Percentiles rank a stretch among this genome's conserved stretches.
phyloP scores from a whole-genome alignment of 2,797 vertebrate genomes.

The Champsocephalus esox region DNA sequence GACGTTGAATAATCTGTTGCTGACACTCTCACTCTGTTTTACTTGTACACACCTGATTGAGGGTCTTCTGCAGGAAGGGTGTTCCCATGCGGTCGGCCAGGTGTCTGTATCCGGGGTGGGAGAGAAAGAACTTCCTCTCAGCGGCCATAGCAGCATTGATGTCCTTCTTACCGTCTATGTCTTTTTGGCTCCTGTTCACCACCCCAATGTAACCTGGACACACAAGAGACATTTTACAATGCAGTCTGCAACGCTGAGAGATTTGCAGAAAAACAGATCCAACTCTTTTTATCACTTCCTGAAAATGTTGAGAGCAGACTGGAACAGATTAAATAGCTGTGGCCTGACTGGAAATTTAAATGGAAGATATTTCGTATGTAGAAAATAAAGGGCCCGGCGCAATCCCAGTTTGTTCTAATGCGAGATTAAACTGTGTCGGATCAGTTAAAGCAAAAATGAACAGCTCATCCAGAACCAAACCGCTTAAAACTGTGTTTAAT shows the following conservation, averaged over 20 bases:
- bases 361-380: constrained; percentile 5
- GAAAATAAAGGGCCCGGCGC: too few species aligned
- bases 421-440: constrained; percentile 1
- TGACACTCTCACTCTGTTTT: background rate
- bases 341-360: constrained; percentile 30
- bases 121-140: constrained; percentile 97
- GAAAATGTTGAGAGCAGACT: constrained; percentile 34
- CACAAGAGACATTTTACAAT: constrained; percentile 11
- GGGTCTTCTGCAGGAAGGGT: constrained; percentile 93
- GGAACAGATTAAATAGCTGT: constrained; percentile 17
- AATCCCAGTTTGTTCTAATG: too few species aligned
- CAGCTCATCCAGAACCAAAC: constrained; percentile 20
- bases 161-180: constrained; percentile 98
- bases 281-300: constrained; percentile 48
- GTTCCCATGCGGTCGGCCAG: constrained; percentile 99
- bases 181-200: constrained; percentile 98
- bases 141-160: constrained; percentile 94
- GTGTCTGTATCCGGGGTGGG: constrained; percentile 95
- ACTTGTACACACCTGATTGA: constrained; percentile 92
- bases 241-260: constrained; percentile 9
- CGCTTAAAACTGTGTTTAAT: constrained; percentile 39
- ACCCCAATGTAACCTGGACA: constrained; percentile 95
- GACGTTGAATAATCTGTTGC: background rate
- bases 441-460: constrained; percentile 36
- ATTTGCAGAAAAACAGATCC: constrained; percentile 28